phyloP scores from a whole-genome alignment of 2,113 vertebrate species.

The Paramormyrops kingsleyae region DNA sequence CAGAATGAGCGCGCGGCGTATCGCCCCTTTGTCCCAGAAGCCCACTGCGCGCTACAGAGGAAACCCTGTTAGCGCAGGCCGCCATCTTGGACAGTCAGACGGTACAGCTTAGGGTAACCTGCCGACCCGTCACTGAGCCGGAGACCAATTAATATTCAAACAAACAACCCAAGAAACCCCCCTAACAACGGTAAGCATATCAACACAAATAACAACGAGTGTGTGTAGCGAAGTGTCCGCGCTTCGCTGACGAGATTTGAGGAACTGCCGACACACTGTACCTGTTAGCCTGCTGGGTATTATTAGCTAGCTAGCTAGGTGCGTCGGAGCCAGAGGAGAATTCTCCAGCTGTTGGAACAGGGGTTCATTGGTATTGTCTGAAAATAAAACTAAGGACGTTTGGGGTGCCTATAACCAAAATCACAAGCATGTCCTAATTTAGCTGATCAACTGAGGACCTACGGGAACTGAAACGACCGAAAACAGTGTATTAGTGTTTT shows the following conservation, averaged over 20 bases:
- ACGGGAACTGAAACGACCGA: background rate
- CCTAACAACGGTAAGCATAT: slow-evolving; percentile 45
- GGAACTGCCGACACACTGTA: background rate
- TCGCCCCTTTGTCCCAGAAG: slow-evolving; percentile 60
- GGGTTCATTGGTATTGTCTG: background rate
- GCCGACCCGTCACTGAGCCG: slow-evolving; percentile 49
- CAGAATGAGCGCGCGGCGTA: slow-evolving; percentile 12
- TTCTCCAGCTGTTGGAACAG: background rate
- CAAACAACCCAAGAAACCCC: slow-evolving; percentile 31
- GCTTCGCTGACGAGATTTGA: background rate
- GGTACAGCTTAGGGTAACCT: slow-evolving; percentile 64
- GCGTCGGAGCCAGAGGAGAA: background rate
- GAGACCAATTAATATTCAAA: slow-evolving; percentile 25
- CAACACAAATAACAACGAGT: background rate
- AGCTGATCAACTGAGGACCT: background rate
- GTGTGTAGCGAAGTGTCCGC: background rate
- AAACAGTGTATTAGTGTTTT: background rate
- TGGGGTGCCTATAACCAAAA: background rate
- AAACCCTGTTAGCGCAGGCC: slow-evolving; percentile 73
- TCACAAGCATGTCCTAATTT: background rate
- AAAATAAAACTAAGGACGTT: background rate
- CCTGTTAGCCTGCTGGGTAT: background rate
- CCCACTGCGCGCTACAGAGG: slow-evolving; percentile 71
- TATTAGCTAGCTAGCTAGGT: slow-evolving; percentile 17
- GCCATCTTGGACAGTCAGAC: slow-evolving; percentile 79